A percentile compares a stretch with the other conserved stretches of the same genome.
phyloP scores from a whole-genome alignment of 2,113 vertebrate genomes.

The Aldabrachelys gigantea region DNA sequence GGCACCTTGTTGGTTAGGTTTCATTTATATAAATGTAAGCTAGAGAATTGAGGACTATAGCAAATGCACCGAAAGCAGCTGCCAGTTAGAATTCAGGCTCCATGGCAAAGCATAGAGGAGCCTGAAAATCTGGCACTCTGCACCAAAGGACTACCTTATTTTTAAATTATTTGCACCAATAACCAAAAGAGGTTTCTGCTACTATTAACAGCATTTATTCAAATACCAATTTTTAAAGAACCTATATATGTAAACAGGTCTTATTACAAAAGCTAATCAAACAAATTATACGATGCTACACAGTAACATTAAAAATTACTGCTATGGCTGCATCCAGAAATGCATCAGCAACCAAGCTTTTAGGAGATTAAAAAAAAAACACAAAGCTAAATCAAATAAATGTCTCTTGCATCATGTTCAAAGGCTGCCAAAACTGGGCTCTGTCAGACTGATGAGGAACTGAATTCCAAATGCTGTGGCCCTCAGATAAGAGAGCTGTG shows the following conservation, averaged over 20 bases:
- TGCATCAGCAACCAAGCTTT: neutral
- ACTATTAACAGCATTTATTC: neutral
- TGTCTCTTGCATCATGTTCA: neutral
- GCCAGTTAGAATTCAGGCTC: neutral
- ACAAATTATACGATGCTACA: conserved; percentile 8
- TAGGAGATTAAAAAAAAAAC: conserved; percentile 33
- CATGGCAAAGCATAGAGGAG: neutral
- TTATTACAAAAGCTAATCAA: conserved; percentile 3
- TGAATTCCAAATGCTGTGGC: neutral
- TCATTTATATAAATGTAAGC: neutral
- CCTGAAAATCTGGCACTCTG: neutral
- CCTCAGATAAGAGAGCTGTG: neutral
- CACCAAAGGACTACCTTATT: rapidly evolving
- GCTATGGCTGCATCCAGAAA: conserved; percentile 24
- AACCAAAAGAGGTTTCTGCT: neutral
- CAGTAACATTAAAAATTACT: conserved; percentile 2
- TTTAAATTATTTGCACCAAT: neutral
- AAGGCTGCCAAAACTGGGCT: neutral
- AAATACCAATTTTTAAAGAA: neutral
- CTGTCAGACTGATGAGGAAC: neutral
- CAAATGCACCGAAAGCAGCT: neutral
- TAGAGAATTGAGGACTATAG: neutral
- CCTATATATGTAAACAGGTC: neutral
- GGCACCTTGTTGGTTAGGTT: neutral
- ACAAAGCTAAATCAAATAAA: neutral